Conservation (phyloP, 2,113 vertebrate species). For the Hippocampus zosterae region DNA sequence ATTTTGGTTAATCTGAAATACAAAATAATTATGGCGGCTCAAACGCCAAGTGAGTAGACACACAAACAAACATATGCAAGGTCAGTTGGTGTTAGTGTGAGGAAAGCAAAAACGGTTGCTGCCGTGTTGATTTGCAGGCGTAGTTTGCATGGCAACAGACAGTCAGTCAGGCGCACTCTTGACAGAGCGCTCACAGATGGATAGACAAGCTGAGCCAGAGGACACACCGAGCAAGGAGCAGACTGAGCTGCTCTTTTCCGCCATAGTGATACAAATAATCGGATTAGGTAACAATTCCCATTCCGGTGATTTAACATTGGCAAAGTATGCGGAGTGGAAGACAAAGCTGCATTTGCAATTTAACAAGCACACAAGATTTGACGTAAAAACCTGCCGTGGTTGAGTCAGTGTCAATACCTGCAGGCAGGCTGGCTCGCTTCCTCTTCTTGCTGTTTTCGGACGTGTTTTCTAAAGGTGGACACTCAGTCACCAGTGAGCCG, state of each 20-base stretch:
- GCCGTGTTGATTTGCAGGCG: conserved; percentile 53
- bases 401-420: conserved; percentile 72
- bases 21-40: not conserved
- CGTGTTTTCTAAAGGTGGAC: conserved; percentile 76
- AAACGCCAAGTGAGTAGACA: not conserved
- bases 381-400: not conserved
- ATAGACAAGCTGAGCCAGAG: conserved; percentile 48
- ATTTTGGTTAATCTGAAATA: conserved; percentile 24
- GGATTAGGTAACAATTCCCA: conserved; percentile 47
- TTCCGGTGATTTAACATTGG: conserved; percentile 19
- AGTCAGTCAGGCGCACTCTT: conserved; percentile 44
- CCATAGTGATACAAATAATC: conserved; percentile 27
- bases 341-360: conserved; percentile 18
- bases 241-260: conserved; percentile 21
- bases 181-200: conserved; percentile 37
- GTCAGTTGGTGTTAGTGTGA: conserved; percentile 22
- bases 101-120: conserved; percentile 29
- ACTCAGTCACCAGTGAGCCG: conserved; percentile 68
- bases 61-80: conserved; percentile 6
- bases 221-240: conserved; percentile 44
- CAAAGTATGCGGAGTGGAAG: not conserved
- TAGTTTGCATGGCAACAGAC: conserved; percentile 55
- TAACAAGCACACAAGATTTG: not conserved
- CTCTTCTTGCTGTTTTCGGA: conserved; percentile 81
- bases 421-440: conserved; percentile 75